phyloP scores from a whole-genome alignment of 2,113 vertebrate species.

The Protobothrops mucrosquamatus region DNA sequence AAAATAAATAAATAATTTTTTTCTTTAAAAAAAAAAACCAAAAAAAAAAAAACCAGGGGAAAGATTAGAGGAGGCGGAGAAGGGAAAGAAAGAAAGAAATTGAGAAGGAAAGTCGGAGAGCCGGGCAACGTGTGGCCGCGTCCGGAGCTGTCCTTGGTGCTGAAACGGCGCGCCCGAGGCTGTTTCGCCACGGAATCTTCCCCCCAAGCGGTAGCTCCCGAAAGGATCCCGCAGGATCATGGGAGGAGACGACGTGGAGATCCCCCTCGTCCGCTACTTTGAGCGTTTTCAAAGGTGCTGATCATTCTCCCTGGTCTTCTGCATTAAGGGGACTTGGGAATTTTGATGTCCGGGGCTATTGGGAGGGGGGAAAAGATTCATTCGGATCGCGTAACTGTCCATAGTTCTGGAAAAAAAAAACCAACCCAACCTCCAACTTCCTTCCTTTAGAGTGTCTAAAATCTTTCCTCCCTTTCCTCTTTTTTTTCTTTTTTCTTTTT shows the following conservation, averaged over 20 bases:
- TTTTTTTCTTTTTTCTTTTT: background rate
- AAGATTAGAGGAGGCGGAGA: too few relatives aligned
- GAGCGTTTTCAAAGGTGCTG: slow-evolving; percentile 61
- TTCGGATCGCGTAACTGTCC: background rate
- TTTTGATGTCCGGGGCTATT: too few relatives aligned
- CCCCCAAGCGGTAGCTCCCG: background rate
- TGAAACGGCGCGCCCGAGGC: too few relatives aligned
- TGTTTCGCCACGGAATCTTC: background rate
- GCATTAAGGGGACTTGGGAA: rapidly evolving
- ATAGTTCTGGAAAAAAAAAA: background rate
- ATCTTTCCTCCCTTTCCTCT: too few relatives aligned
- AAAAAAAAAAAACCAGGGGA: too few relatives aligned
- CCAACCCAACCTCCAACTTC: background rate
- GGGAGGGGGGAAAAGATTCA: too few relatives aligned
- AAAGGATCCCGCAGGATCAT: slow-evolving; percentile 2
- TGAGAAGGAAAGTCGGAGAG: slow-evolving; percentile 70
- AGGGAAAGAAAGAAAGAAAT: background rate
- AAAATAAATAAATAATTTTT: too few relatives aligned
- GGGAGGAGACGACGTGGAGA: background rate
- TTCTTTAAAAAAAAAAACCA: too few relatives aligned
- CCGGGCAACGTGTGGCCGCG: background rate
- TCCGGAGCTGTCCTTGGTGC: slow-evolving; percentile 60
- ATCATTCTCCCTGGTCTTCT: background rate
- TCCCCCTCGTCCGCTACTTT: background rate
- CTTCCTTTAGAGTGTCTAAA: background rate